Percentiles rank a stretch among this genome's conserved stretches.
These are phyloP conservation scores for Aelia acuminata DNA, from an alignment of 2,888 invertebrate genomes.

Conservation along the genomic window DNA sequence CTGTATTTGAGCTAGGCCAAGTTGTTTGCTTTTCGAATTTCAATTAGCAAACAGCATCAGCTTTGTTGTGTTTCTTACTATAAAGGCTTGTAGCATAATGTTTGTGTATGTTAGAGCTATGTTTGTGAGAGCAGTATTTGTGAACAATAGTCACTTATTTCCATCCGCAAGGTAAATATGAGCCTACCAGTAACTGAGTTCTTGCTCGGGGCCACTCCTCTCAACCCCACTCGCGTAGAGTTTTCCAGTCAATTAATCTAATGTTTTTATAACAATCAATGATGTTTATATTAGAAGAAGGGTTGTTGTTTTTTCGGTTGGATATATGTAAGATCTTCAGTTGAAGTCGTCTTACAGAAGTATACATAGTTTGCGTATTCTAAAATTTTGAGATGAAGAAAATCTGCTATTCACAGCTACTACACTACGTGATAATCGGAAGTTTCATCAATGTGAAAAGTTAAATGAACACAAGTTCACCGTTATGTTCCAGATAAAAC, in stretches of 20 bases:
- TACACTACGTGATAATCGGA: not conserved
- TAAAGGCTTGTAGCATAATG: not conserved
- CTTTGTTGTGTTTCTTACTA: constrained; percentile 25
- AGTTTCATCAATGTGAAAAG: not conserved
- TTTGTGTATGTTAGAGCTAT: constrained; percentile 6
- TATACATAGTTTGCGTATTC: too few relatives aligned
- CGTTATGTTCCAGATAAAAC: not conserved
- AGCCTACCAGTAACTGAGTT: not conserved
- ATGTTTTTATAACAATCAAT: not conserved
- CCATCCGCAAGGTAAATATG: not conserved
- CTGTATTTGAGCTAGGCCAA: not conserved
- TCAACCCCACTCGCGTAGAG: not conserved
- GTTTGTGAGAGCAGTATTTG: constrained; percentile 14
- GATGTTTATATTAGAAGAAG: too few relatives aligned
- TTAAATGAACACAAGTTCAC: not conserved
- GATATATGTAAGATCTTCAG: too few relatives aligned
- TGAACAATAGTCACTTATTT: constrained; percentile 11
- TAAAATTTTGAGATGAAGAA: too few relatives aligned
- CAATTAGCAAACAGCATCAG: constrained; percentile 27
- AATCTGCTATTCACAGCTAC: not conserved
- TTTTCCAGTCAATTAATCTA: not conserved
- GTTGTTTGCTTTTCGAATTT: constrained; percentile 36
- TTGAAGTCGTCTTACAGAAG: too few relatives aligned
- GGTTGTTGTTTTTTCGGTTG: too few relatives aligned
- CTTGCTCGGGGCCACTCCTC: not conserved